Evolutionary conservation across 2,797 vertebrate genomes (phyloP).

Genomic region (Tachyglossus aculeatus): DNA sequence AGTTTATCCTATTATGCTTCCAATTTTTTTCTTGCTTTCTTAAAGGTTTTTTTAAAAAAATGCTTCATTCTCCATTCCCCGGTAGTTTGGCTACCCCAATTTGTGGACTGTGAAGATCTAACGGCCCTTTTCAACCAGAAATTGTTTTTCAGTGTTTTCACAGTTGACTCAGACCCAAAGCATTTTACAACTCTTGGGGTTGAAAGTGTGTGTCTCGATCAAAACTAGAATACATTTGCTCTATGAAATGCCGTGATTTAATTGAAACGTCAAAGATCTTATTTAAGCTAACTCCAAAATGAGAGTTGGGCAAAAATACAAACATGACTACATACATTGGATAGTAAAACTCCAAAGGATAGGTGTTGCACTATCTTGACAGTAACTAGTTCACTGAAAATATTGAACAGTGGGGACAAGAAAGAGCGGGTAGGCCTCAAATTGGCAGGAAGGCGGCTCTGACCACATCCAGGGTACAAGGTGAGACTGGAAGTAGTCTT

Average conservation of each 20-base stretch:
- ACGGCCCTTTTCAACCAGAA: background rate
- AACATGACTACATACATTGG: background rate
- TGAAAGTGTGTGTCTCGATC: background rate
- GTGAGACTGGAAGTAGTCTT: background rate
- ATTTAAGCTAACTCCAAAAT: background rate
- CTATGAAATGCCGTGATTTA: background rate
- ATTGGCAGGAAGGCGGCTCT: no score
- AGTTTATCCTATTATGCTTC: constrained; percentile 16
- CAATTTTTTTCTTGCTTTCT: background rate
- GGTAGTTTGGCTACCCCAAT: constrained; percentile 22
- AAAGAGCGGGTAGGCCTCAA: no score
- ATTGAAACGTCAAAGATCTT: constrained; percentile 26
- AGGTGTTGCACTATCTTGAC: background rate
- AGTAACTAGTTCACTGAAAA: constrained; percentile 17
- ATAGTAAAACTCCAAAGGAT: constrained; percentile 14
- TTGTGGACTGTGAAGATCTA: constrained; percentile 31
- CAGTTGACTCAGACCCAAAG: background rate
- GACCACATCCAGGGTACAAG: background rate
- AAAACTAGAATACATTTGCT: background rate
- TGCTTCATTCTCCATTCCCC: constrained; percentile 30
- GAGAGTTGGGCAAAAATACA: background rate
- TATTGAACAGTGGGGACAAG: background rate
- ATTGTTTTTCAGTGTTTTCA: background rate
- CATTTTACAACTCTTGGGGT: background rate
- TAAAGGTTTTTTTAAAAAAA: constrained; percentile 1